Base-by-base conservation (phyloP, 2,888 invertebrate species). In the Glyphotaelius pellucidus region DNA sequence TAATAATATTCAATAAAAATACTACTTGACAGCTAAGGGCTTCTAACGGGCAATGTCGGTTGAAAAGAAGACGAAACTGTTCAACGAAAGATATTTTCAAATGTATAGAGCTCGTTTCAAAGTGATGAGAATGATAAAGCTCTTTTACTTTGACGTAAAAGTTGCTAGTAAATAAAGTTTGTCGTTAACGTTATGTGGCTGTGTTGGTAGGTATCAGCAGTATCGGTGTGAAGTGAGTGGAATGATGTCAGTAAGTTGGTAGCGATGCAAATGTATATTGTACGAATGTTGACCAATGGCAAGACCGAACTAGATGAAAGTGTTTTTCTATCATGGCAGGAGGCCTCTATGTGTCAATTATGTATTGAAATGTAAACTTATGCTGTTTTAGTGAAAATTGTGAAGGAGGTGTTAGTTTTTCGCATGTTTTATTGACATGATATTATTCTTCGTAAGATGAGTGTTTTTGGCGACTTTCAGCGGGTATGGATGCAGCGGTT, bases 401-500 rank as follows among this genome's bases (percentile, higher is more conserved):
- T 91, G 38, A 89, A 80, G 87, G 35, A 42, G 38, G 90, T 91
- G 90, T 42, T 91, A 47, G 85, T 84, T 79, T 85, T 52, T 85
- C n/a, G 32, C n/a, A 38, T 92, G 79, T 80, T 35, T 89, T 89
- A 85, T 80, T 90, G 92, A 89, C 88, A 92, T 92, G 92, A 89
- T 35, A 90, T 79, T 52, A 47, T 90, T 47, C 67, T 87, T 32
- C 79, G 32, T 35, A 90, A 94, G 96, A 97, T 97, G 98, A 98
- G 98, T 96, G 98, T 98, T 95, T 98, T 98, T 95, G 97, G 98
- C 95, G 98, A 98, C 96, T 98, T 98, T 96, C 98, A 98, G 96
- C 98, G 98, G 95, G 98, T 98, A 95, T 98, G 98, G 98, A 97
- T 97, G 96, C 98, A 98, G 96, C 97, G 98, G 95, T 98, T 98